Evolutionary conservation across 1,140 invertebrate species (phyloP).

Genomic region (Brachionus plicatilis): DNA sequence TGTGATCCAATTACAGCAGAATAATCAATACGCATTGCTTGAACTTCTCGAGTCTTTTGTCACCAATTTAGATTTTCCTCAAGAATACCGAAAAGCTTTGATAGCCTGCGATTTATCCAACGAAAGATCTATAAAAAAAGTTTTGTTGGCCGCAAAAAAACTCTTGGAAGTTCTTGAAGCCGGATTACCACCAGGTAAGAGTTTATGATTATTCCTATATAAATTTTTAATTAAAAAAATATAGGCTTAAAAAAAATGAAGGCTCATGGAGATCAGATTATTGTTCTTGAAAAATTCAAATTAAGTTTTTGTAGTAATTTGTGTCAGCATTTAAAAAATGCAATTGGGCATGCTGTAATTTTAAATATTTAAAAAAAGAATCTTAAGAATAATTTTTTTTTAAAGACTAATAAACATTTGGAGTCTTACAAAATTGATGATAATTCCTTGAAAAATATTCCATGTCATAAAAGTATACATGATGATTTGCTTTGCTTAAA

Average conservation of each 20-base stretch:
- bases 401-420: constrained; percentile 32
- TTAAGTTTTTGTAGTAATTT: constrained; percentile 22
- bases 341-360: constrained; percentile 30
- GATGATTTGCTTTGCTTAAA: constrained; percentile 5
- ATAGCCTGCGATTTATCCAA: background rate
- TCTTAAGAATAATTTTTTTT: background rate
- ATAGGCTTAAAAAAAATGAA: constrained; percentile 29
- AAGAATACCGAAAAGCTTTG: background rate
- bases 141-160: background rate
- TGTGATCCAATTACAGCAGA: constrained; percentile 26
- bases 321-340: constrained; percentile 13
- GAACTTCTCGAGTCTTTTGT: constrained; percentile 7
- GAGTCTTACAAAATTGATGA: constrained; percentile 16
- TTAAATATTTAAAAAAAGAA: background rate
- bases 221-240: background rate
- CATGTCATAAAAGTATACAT: constrained; percentile 3
- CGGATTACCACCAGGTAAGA: background rate
- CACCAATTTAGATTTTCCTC: constrained; percentile 9
- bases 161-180: constrained; percentile 13
- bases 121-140: background rate
- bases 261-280: constrained; percentile 6
- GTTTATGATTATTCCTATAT: background rate
- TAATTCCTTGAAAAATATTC: background rate
- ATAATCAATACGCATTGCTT: background rate
- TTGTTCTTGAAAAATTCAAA: constrained; percentile 9